A percentile compares a stretch with the other conserved stretches of the same genome.
phyloP scores from a whole-genome alignment of 2,888 invertebrate species.

The Pherbina coryleti region DNA sequence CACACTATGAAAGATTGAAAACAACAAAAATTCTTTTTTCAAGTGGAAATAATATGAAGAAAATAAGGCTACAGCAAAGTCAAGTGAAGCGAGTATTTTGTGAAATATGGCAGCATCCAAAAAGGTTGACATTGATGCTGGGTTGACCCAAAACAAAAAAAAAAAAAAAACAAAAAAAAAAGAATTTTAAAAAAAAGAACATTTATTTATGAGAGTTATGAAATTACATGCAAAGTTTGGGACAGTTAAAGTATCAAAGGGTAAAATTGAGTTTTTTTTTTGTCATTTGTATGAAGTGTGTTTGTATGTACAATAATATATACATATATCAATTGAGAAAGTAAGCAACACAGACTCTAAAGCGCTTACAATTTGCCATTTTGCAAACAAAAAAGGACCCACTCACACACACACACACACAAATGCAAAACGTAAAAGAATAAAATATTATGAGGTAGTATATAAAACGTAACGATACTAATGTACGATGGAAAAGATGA shows the following conservation, averaged over 20 bases:
- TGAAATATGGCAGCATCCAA: constrained; percentile 37
- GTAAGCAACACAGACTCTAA: not conserved
- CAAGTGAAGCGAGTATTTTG: constrained; percentile 27
- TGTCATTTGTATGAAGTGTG: no score
- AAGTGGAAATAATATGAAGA: not conserved
- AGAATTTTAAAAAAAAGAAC: not conserved
- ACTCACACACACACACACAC: constrained; percentile 4
- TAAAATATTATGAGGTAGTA: no score
- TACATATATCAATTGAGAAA: not conserved
- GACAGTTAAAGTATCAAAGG: not conserved
- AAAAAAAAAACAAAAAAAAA: not conserved
- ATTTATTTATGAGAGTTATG: no score
- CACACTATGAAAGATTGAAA: constrained; percentile 43
- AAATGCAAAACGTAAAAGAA: not conserved
- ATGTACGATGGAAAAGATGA: no score
- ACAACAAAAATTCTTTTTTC: constrained; percentile 32
- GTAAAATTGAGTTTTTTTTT: not conserved
- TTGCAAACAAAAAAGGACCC: constrained; percentile 29
- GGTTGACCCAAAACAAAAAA: not conserved
- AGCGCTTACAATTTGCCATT: constrained; percentile 46
- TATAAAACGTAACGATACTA: no score
- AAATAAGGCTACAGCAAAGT: not conserved
- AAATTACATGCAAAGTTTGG: no score
- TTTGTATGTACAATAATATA: no score
- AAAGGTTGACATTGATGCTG: constrained; percentile 45